Percentiles rank a stretch among this genome's conserved stretches.
These are phyloP conservation scores for Ptychadena robeensis DNA, from an alignment of 2,797 vertebrate genomes.

Conservation along the genomic window DNA sequence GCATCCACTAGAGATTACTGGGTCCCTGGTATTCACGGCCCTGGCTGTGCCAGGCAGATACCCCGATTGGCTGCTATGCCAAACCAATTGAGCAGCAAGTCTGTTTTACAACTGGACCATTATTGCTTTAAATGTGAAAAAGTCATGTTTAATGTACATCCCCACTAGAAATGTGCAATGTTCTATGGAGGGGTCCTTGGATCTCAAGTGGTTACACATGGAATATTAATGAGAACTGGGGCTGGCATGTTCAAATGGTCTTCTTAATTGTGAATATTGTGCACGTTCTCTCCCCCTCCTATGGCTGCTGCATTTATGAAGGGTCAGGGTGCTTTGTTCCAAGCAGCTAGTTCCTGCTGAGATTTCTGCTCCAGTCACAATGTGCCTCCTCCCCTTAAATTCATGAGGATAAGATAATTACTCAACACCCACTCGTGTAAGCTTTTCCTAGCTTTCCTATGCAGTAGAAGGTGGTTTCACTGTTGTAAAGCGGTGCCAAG, in stretches of 20 bases:
- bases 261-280: conserved; percentile 35
- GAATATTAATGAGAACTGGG: conserved; percentile 44
- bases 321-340: conserved; percentile 45
- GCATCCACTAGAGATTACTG: too few species aligned
- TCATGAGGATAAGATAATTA: conserved; percentile 49
- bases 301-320: background rate
- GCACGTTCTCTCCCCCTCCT: conserved; percentile 3
- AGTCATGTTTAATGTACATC: too few species aligned
- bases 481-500: background rate
- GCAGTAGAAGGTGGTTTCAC: conserved; percentile 9
- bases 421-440: conserved; percentile 31
- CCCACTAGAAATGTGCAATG: too few species aligned
- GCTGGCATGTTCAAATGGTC: conserved; percentile 34
- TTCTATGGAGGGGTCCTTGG: background rate
- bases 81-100: too few species aligned
- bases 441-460: conserved; percentile 1
- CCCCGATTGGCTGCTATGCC: too few species aligned
- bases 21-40: too few species aligned
- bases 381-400: conserved; percentile 39
- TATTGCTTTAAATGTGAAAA: too few species aligned
- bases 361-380: conserved; percentile 24
- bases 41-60: too few species aligned
- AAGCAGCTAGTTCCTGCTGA: conserved; percentile 28
- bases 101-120: too few species aligned
- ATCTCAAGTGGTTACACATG: conserved; percentile 23